Evolutionary conservation across 37 sponge, comb jelly and placozoan genomes (phyloP).

Genomic region (Oopsacas minuta): DNA sequence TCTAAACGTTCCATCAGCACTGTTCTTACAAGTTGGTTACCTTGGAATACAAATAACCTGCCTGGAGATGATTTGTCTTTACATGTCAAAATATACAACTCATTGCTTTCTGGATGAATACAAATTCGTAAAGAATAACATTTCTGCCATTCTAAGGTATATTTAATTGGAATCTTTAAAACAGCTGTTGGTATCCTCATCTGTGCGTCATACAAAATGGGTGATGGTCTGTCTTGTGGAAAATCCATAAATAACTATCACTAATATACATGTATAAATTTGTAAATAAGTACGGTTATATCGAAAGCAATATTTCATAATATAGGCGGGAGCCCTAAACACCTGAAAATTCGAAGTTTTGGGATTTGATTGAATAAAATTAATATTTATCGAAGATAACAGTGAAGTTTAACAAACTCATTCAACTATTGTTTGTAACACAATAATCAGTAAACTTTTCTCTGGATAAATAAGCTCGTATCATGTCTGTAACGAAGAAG

Average conservation of each 20-base stretch:
- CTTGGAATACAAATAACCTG: not conserved
- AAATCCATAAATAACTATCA: too few relatives aligned
- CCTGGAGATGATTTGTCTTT: not conserved
- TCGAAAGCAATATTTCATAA: too few relatives aligned
- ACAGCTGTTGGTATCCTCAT: not conserved
- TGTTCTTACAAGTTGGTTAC: not conserved
- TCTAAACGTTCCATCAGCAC: not conserved
- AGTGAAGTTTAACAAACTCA: too few relatives aligned
- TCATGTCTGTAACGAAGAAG: constrained; percentile 16
- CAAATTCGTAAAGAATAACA: not conserved
- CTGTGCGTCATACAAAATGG: too few relatives aligned
- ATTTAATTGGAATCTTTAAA: not conserved
- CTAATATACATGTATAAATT: too few relatives aligned
- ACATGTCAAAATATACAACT: not conserved
- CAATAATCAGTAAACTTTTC: constrained; percentile 8
- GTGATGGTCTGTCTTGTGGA: too few relatives aligned
- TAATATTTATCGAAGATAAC: too few relatives aligned
- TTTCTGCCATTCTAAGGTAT: not conserved
- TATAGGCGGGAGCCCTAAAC: too few relatives aligned
- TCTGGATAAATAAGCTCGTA: not conserved
- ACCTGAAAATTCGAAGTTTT: too few relatives aligned
- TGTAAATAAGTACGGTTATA: too few relatives aligned
- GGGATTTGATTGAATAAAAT: too few relatives aligned
- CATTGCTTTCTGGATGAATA: not conserved
- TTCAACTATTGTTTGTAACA: too few relatives aligned